phyloP scores from a whole-genome alignment of 2,888 invertebrate genomes.

The Tricholauxania praeusta region DNA sequence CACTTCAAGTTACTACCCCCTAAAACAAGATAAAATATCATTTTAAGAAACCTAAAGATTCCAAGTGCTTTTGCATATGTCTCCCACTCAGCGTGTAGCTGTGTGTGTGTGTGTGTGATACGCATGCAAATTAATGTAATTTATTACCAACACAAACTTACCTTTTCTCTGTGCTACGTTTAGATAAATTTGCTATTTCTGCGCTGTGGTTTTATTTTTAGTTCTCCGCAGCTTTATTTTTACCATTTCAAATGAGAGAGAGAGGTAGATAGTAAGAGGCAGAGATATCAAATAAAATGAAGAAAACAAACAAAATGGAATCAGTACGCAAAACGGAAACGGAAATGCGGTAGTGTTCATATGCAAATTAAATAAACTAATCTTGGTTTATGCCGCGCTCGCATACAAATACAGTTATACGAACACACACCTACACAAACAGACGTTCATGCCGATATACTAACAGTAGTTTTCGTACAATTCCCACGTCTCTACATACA shows the following conservation, averaged over 20 bases:
- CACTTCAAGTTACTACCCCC: too few species aligned
- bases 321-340: slow-evolving; percentile 14
- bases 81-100: too few species aligned
- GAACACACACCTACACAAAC: not conserved
- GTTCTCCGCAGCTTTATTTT: not conserved
- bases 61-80: too few species aligned
- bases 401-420: not conserved
- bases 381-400: slow-evolving; percentile 21
- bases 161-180: not conserved
- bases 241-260: not conserved
- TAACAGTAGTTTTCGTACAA: too few species aligned
- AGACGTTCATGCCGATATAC: not conserved
- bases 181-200: slow-evolving; percentile 11
- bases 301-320: slow-evolving; percentile 15
- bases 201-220: slow-evolving; percentile 10
- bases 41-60: too few species aligned
- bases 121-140: slow-evolving; percentile 27
- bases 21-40: too few species aligned
- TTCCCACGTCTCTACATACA: too few species aligned
- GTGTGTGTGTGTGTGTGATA: not conserved
- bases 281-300: not conserved
- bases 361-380: slow-evolving; percentile 32
- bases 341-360: slow-evolving; percentile 25
- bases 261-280: slow-evolving; percentile 7
- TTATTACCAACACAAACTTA: slow-evolving; percentile 17